Evolutionary conservation across 2,797 vertebrate genomes (phyloP).

Genomic region (Artibeus jamaicensis): DNA sequence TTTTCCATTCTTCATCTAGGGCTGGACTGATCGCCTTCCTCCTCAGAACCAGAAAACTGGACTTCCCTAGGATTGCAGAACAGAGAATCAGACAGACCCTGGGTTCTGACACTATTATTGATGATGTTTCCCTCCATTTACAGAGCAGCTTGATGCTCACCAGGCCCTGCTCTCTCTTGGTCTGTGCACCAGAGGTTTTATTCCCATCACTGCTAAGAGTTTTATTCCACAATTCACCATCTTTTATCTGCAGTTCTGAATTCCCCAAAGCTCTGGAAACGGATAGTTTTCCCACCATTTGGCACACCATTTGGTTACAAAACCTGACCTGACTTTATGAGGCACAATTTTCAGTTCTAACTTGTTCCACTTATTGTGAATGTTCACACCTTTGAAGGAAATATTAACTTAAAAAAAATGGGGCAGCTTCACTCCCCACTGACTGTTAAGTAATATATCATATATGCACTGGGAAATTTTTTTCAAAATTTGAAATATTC

Average conservation of each 20-base stretch:
- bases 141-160: not conserved
- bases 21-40: not conserved
- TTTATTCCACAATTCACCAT: not conserved
- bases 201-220: not conserved
- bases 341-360: not conserved
- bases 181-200: not conserved
- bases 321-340: conserved; percentile 6
- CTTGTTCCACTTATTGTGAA: not conserved
- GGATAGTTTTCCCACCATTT: not conserved
- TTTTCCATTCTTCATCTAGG: not conserved
- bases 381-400: not conserved
- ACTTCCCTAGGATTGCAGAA: not conserved
- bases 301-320: conserved; percentile 26
- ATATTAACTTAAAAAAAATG: not conserved
- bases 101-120: not conserved
- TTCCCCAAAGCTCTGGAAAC: not conserved
- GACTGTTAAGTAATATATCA: not conserved
- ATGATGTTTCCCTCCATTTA: not conserved
- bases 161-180: not conserved
- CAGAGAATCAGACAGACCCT: not conserved
- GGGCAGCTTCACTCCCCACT: not conserved
- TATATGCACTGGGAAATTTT: not conserved
- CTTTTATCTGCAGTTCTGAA: not conserved
- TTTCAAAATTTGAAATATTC: conserved; percentile 36
- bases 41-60: conserved; percentile 45